Percentiles rank a stretch among this genome's conserved stretches.
Conservation (phyloP, 2,888 invertebrate genomes). For the Ormia ochracea region DNA sequence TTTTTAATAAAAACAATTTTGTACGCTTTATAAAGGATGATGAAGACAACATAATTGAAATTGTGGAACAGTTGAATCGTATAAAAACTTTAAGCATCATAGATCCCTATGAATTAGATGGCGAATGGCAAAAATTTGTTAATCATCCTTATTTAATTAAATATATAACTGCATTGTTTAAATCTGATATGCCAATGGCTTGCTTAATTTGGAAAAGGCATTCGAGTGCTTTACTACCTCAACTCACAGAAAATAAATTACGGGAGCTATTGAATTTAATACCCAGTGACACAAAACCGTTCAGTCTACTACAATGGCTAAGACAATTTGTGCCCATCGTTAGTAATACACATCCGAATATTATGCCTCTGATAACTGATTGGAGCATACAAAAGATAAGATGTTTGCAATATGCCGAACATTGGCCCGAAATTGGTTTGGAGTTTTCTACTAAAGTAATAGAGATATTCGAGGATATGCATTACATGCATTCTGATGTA, state of each 20-base stretch:
- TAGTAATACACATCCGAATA: slow-evolving; percentile 72
- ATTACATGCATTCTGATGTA: slow-evolving; percentile 75
- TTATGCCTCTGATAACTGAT: slow-evolving; percentile 73
- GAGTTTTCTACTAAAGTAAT: slow-evolving; percentile 74
- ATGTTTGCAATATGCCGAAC: slow-evolving; percentile 72
- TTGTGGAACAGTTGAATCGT: slow-evolving; percentile 74
- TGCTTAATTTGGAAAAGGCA: slow-evolving; percentile 76
- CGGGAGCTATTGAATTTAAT: slow-evolving; percentile 71
- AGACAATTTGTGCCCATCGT: slow-evolving; percentile 74
- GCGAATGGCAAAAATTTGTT: slow-evolving; percentile 76
- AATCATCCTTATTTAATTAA: slow-evolving; percentile 73
- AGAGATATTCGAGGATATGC: slow-evolving; percentile 73
- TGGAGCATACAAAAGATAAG: slow-evolving; percentile 75
- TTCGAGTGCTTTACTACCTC: slow-evolving; percentile 70
- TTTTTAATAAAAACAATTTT: neutral
- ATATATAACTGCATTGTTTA: slow-evolving; percentile 71
- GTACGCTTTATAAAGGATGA: slow-evolving; percentile 65
- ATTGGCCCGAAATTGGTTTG: slow-evolving; percentile 77
- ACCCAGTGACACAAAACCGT: slow-evolving; percentile 73
- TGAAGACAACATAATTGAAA: slow-evolving; percentile 71
- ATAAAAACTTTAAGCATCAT: slow-evolving; percentile 74
- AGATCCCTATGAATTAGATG: slow-evolving; percentile 75
- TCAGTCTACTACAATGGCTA: slow-evolving; percentile 75
- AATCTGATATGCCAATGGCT: slow-evolving; percentile 69
- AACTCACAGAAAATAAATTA: slow-evolving; percentile 70